Percentiles rank a stretch among this genome's conserved stretches.
These are phyloP conservation scores for Euzophera pinguis DNA, from an alignment of 2,888 invertebrate genomes.

Conservation along the genomic window DNA sequence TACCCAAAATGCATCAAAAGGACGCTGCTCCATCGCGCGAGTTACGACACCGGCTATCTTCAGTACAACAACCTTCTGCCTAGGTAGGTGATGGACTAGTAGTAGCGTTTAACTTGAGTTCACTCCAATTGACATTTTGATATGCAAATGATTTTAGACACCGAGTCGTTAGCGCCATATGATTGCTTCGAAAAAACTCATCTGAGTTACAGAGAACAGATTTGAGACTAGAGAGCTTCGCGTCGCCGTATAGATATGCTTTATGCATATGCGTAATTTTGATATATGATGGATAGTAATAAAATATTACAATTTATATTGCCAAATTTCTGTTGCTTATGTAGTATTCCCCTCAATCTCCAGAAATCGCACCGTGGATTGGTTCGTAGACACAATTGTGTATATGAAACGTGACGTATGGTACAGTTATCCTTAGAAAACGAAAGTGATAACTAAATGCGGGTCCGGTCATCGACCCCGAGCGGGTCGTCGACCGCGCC, in stretches of 20 bases:
- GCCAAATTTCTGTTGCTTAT: neutral
- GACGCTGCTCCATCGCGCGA: conserved; percentile 63
- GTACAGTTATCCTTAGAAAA: conserved; percentile 79
- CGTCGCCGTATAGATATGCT: no score
- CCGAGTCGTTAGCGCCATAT: neutral
- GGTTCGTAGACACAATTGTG: conserved; percentile 41
- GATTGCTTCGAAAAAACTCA: neutral
- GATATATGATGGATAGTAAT: no score
- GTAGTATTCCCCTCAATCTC: conserved; percentile 46
- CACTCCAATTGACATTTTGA: conserved; percentile 48
- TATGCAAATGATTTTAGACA: conserved; percentile 37
- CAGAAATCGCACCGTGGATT: conserved; percentile 42
- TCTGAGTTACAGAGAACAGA: neutral
- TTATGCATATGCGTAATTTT: no score
- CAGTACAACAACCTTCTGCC: conserved; percentile 69
- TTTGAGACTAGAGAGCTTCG: no score
- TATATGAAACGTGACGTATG: conserved; percentile 64
- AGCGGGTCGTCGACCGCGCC: conserved; percentile 73
- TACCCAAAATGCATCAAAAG: conserved; percentile 72
- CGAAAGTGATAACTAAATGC: conserved; percentile 79
- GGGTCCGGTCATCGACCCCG: conserved; percentile 69
- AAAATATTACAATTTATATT: no score
- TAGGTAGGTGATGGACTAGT: conserved; percentile 48
- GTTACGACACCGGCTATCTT: conserved; percentile 64
- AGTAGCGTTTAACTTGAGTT: conserved; percentile 38